These are phyloP conservation scores for Leptoclinus maculatus DNA, from an alignment of 2,797 vertebrate genomes.

Conservation along the genomic window DNA sequence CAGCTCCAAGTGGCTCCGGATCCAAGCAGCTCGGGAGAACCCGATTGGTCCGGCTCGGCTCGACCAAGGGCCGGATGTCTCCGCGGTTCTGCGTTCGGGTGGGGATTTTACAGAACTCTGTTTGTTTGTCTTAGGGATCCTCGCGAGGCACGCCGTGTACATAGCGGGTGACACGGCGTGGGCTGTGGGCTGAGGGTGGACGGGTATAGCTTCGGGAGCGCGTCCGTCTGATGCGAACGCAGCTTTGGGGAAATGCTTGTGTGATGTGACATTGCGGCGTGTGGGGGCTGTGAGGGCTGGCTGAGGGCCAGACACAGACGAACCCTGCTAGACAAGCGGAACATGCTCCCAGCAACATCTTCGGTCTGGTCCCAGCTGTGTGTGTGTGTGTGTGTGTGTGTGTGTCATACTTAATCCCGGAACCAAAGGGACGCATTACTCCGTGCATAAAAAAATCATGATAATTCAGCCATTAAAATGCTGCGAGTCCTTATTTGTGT, in stretches of 20 bases:
- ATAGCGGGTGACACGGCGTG: constrained; percentile 46
- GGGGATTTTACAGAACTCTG: constrained; percentile 17
- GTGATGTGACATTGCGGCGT: constrained; percentile 72
- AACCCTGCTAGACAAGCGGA: constrained; percentile 76
- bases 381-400: constrained; percentile 70
- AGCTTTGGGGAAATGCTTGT: constrained; percentile 66
- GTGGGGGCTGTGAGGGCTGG: constrained; percentile 66
- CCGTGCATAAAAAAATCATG: constrained; percentile 62
- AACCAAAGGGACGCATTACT: constrained; percentile 71
- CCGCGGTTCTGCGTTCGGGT: background rate
- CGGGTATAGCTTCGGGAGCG: constrained; percentile 56
- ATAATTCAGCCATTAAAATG: constrained; percentile 77
- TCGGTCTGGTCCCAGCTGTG: constrained; percentile 76
- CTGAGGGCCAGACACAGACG: constrained; percentile 68
- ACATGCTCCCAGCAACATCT: constrained; percentile 78
- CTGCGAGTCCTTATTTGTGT: constrained; percentile 63
- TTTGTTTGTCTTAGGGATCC: constrained; percentile 52
- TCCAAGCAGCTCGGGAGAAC: constrained; percentile 46
- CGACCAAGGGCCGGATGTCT: constrained; percentile 40
- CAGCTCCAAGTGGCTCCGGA: constrained; percentile 72
- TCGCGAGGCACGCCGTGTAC: constrained; percentile 50
- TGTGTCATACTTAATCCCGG: constrained; percentile 75
- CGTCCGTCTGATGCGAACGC: constrained; percentile 62
- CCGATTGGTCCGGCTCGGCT: constrained; percentile 50
- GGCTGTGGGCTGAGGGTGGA: constrained; percentile 54